These are phyloP conservation scores for Pituophis catenifer DNA, from an alignment of 2,113 vertebrate genomes.

Conservation along the genomic window DNA sequence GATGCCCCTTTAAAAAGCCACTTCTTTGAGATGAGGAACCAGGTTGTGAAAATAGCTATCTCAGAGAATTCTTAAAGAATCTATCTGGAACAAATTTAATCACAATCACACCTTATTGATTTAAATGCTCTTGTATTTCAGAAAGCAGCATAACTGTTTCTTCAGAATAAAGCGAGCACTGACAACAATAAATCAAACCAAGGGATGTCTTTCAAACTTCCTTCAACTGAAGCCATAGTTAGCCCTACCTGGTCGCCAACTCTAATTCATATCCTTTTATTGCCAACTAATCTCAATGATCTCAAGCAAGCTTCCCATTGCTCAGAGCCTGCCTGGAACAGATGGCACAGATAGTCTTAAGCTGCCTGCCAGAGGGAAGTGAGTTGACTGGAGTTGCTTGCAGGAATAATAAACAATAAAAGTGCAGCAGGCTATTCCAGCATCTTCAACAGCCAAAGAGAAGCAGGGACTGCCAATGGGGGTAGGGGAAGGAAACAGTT, in stretches of 20 bases:
- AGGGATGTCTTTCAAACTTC: neutral
- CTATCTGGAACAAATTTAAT: neutral
- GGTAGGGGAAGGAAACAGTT: neutral
- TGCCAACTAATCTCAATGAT: neutral
- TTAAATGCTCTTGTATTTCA: neutral
- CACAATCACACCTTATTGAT: neutral
- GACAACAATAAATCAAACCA: neutral
- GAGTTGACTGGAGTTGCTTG: neutral
- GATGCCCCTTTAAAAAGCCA: neutral
- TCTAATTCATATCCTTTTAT: neutral
- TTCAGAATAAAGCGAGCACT: neutral
- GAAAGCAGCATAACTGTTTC: neutral
- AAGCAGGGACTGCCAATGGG: neutral
- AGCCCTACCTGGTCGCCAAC: neutral
- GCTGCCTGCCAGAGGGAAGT: neutral
- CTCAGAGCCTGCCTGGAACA: neutral
- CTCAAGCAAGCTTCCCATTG: neutral
- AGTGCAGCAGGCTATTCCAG: neutral
- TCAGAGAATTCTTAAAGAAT: neutral
- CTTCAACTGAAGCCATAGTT: neutral
- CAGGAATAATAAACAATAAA: constrained; percentile 5
- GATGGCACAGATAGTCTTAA: neutral
- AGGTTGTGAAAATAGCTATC: neutral
- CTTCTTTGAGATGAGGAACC: neutral
- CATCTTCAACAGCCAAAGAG: neutral